These are phyloP conservation scores for Rachycentron canadum DNA, from an alignment of 2,797 vertebrate genomes.

Conservation along the genomic window DNA sequence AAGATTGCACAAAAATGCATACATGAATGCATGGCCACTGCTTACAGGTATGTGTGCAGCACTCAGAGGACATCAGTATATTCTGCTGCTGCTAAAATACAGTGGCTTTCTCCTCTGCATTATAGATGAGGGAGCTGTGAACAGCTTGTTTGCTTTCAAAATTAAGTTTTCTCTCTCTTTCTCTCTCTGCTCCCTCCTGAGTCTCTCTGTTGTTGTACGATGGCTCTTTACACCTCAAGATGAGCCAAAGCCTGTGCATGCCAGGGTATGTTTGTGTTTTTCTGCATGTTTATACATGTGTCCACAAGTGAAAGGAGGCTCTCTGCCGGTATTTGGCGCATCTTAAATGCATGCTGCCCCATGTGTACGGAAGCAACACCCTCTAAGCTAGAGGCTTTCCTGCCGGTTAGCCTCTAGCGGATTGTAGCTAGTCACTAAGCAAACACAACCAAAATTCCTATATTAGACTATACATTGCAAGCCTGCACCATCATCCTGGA, in stretches of 20 bases:
- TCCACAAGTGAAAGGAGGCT: constrained; percentile 37
- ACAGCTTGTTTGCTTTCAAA: constrained; percentile 76
- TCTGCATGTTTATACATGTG: constrained; percentile 25
- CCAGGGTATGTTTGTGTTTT: constrained; percentile 17
- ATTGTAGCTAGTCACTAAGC: constrained; percentile 26
- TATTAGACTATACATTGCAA: neutral
- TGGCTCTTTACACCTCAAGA: constrained; percentile 37
- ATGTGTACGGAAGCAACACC: constrained; percentile 59
- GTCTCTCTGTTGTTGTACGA: constrained; percentile 24
- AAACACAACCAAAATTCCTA: constrained; percentile 9
- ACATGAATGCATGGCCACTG: constrained; percentile 30
- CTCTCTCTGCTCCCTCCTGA: neutral
- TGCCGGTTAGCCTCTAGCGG: constrained; percentile 48
- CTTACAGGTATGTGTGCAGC: constrained; percentile 32
- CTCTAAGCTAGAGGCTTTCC: constrained; percentile 50
- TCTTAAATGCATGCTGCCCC: constrained; percentile 76
- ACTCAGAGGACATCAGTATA: constrained; percentile 51
- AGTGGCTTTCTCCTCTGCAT: constrained; percentile 70
- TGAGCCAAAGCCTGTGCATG: constrained; percentile 21
- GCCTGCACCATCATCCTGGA: neutral
- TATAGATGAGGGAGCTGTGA: constrained; percentile 76
- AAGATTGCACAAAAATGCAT: constrained; percentile 24
- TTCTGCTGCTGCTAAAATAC: constrained; percentile 59
- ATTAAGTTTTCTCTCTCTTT: constrained; percentile 52
- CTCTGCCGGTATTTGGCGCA: constrained; percentile 55